Conservation (phyloP, 1,140 invertebrate genomes). For the Drosophila equinoxialis region DNA sequence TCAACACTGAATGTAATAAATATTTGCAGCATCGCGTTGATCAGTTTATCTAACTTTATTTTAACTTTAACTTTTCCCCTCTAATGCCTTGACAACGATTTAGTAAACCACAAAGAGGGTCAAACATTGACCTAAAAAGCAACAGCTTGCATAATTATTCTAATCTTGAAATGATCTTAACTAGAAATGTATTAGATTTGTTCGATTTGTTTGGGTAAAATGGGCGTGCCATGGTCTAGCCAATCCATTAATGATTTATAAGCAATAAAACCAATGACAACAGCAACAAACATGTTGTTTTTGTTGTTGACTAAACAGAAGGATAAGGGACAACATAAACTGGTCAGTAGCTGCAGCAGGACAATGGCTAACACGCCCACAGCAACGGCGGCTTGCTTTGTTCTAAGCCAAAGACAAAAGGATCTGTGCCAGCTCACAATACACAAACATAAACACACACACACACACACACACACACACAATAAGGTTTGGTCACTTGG, state of each 20-base stretch:
- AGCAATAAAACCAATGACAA: constrained; percentile 65
- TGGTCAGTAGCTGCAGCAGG: constrained; percentile 20
- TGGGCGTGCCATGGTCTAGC: constrained; percentile 41
- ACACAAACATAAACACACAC: constrained; percentile 37
- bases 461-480: constrained; percentile 42
- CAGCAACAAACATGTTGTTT: constrained; percentile 4
- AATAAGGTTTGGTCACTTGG: neutral
- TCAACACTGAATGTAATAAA: no score
- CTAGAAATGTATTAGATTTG: neutral
- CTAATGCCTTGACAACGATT: no score
- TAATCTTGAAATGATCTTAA: neutral
- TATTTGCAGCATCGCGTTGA: no score
- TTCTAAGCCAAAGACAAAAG: constrained; percentile 4
- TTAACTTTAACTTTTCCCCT: no score
- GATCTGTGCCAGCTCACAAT: constrained; percentile 29
- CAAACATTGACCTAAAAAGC: no score
- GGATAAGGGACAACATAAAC: constrained; percentile 10
- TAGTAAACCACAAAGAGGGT: no score
- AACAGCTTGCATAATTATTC: no score
- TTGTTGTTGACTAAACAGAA: constrained; percentile 17
- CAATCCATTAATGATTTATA: constrained; percentile 58
- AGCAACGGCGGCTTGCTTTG: constrained; percentile 26
- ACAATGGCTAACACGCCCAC: constrained; percentile 49
- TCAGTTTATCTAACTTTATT: no score
- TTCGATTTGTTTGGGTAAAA: neutral